phyloP scores from a whole-genome alignment of 1,140 invertebrate species.

The Tachypleus tridentatus region DNA sequence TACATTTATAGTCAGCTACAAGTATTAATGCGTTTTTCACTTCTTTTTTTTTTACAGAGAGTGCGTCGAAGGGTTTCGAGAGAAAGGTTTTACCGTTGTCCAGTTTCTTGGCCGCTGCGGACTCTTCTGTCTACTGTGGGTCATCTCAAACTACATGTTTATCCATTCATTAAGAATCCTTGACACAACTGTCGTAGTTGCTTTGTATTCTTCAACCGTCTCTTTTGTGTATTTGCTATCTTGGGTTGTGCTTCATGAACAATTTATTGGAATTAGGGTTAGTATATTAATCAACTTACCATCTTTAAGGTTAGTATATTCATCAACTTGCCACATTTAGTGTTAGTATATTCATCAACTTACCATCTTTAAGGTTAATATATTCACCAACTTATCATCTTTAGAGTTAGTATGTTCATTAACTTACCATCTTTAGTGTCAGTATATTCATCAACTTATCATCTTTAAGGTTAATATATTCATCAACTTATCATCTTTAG shows the following conservation, averaged over 20 bases:
- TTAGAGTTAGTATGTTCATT: too few relatives aligned
- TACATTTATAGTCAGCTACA: neutral
- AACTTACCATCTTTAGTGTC: too few relatives aligned
- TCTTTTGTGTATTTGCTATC: constrained; percentile 85
- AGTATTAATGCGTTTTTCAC: neutral
- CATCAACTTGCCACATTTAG: too few relatives aligned
- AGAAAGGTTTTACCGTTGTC: constrained; percentile 24
- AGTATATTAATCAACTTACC: too few relatives aligned
- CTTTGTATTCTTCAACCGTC: constrained; percentile 83
- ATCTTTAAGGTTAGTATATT: too few relatives aligned
- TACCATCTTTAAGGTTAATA: too few relatives aligned
- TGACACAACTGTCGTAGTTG: constrained; percentile 78
- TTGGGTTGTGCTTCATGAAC: constrained; percentile 90
- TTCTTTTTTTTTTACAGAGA: constrained; percentile 27
- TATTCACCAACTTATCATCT: too few relatives aligned
- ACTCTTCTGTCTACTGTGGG: constrained; percentile 79
- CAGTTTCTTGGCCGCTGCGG: constrained; percentile 49
- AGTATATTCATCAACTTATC: too few relatives aligned
- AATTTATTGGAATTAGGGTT: constrained; percentile 92
- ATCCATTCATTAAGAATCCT: constrained; percentile 70
- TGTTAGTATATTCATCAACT: too few relatives aligned
- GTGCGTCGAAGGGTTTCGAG: constrained; percentile 27
- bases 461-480: too few relatives aligned
- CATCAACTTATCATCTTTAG: too few relatives aligned
- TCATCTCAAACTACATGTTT: constrained; percentile 81